Evolutionary conservation across 1,140 invertebrate genomes (phyloP).

Genomic region (Drosophila jambulina): DNA sequence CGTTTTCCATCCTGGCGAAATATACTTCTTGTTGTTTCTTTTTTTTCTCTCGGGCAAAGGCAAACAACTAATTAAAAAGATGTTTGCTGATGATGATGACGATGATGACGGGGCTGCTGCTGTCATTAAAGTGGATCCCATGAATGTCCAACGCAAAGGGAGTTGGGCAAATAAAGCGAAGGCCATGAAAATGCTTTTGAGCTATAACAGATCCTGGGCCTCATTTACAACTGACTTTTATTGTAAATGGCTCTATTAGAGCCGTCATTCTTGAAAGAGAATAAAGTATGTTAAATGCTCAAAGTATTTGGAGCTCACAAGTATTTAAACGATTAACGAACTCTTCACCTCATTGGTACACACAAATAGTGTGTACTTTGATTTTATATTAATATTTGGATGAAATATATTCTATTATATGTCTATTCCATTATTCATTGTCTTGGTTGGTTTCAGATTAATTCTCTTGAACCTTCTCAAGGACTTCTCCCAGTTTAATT

Average conservation of each 20-base stretch:
- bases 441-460: background rate
- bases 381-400: background rate
- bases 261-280: background rate
- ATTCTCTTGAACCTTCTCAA: background rate
- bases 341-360: background rate
- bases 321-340: background rate
- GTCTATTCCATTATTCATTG: background rate
- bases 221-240: conserved; percentile 5
- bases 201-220: background rate
- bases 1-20: conserved; percentile 3
- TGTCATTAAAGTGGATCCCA: conserved; percentile 41
- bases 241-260: conserved; percentile 19
- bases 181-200: conserved; percentile 8
- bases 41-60: conserved; percentile 32
- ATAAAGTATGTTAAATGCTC: background rate
- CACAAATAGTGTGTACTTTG: background rate
- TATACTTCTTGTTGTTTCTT: conserved; percentile 20
- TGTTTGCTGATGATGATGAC: conserved; percentile 48
- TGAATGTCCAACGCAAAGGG: conserved; percentile 18
- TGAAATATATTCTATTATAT: background rate
- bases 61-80: conserved; percentile 75
- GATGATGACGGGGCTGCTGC: conserved; percentile 6
- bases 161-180: conserved; percentile 20
- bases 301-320: too few relatives aligned
- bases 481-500: background rate